Conservation (phyloP, 2,797 vertebrate genomes). For the Perodicticus potto region DNA sequence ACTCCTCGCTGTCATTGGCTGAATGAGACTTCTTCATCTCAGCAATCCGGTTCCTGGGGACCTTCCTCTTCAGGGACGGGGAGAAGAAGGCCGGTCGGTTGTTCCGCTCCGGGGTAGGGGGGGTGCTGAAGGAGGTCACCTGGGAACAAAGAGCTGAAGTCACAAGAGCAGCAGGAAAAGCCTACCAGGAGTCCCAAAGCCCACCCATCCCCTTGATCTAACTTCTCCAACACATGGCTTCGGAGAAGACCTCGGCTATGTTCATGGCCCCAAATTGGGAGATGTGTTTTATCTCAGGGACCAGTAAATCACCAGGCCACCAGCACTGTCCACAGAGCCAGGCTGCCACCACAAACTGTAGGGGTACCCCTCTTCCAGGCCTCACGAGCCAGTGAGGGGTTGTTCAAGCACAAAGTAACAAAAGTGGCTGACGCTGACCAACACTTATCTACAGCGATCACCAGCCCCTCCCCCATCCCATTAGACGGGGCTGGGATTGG, state of each 20-base stretch:
- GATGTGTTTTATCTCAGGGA: rapidly evolving
- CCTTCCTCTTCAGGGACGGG: constrained; percentile 96
- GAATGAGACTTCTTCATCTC: constrained; percentile 99
- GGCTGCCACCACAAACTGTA: not conserved
- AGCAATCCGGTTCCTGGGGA: constrained; percentile 93
- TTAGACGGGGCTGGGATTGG: rapidly evolving
- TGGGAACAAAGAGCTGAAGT: constrained; percentile 79
- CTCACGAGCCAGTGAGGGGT: rapidly evolving
- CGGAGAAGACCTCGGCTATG: not conserved
- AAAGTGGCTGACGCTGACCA: rapidly evolving
- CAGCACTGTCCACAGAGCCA: not conserved
- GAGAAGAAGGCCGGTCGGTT: constrained; percentile 98
- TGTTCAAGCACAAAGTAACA: too few species aligned
- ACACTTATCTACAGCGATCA: not conserved
- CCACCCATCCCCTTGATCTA: rapidly evolving
- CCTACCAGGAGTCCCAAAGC: rapidly evolving
- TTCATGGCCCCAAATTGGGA: too few species aligned
- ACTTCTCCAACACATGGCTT: not conserved
- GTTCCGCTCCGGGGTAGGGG: constrained; percentile 95
- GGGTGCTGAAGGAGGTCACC: constrained; percentile 99
- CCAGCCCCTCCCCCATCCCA: not conserved
- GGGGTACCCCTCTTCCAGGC: not conserved
- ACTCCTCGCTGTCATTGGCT: constrained; percentile 98
- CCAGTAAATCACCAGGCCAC: not conserved
- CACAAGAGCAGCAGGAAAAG: not conserved